These are phyloP conservation scores for Neodon shergylaensis DNA, from an alignment of 2,113 vertebrate species.

Conservation along the genomic window DNA sequence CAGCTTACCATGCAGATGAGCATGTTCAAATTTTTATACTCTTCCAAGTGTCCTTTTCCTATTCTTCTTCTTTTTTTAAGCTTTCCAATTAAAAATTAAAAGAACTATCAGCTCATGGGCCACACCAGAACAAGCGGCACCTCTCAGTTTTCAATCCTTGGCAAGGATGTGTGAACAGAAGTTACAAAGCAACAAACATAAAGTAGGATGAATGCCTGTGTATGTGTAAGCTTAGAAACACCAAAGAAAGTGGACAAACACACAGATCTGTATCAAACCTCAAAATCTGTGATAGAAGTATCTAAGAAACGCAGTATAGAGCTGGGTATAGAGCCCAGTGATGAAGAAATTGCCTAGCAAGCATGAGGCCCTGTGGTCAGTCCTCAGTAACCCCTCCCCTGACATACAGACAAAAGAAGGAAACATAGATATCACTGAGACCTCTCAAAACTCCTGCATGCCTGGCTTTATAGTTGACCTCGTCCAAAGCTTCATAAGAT, in stretches of 20 bases:
- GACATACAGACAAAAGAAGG: background rate
- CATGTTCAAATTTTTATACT: rapidly evolving
- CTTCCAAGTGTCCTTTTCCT: background rate
- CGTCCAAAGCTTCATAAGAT: background rate
- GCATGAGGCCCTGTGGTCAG: background rate
- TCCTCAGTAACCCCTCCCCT: background rate
- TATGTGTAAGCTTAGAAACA: background rate
- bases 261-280: background rate
- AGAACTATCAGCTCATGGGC: background rate
- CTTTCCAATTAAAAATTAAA: no score
- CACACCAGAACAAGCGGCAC: background rate
- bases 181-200: no score
- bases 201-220: no score
- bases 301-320: background rate
- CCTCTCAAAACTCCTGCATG: background rate
- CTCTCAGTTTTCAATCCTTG: background rate
- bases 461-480: background rate
- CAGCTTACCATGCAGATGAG: rapidly evolving
- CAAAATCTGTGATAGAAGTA: background rate
- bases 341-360: background rate
- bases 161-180: background rate
- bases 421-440: background rate
- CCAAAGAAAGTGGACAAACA: background rate
- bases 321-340: background rate
- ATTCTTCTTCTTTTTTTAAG: background rate